phyloP scores from a whole-genome alignment of 2,797 vertebrate species.

The Adelosebastes latens region DNA sequence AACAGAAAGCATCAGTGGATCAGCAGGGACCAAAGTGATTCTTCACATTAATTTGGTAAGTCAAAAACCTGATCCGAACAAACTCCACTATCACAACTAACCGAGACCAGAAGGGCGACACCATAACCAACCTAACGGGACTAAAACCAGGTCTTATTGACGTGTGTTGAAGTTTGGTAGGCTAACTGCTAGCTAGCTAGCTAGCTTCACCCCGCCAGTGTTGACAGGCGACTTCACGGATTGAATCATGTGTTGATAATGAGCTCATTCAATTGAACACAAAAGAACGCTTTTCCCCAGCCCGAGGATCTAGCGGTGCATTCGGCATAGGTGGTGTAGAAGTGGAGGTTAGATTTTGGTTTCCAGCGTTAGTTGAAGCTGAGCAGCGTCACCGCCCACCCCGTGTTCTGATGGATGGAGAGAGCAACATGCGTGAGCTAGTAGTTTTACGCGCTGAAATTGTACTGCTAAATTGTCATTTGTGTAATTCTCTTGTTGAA shows the following conservation, averaged over 20 bases:
- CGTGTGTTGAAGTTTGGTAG: not conserved
- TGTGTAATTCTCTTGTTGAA: not conserved
- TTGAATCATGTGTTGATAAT: not conserved
- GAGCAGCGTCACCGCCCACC: not conserved
- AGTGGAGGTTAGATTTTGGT: accelerated
- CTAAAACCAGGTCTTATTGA: not conserved
- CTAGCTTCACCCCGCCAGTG: not conserved
- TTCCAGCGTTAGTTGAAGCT: not conserved
- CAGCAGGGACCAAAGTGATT: accelerated
- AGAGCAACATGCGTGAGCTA: too few relatives aligned
- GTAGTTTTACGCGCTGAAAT: too few relatives aligned
- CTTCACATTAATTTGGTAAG: not conserved
- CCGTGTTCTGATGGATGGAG: accelerated
- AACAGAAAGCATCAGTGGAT: too few relatives aligned
- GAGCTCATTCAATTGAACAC: accelerated
- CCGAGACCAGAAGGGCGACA: too few relatives aligned
- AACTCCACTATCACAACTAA: not conserved
- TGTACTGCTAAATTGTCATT: not conserved
- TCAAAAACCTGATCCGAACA: not conserved
- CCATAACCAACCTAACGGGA: too few relatives aligned
- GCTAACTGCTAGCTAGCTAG: not conserved
- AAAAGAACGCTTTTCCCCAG: accelerated
- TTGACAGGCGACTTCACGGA: not conserved
- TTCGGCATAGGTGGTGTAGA: accelerated
- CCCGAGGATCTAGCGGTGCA: accelerated